These are phyloP conservation scores for Calyptommatus sinebrachiatus DNA, from an alignment of 2,113 vertebrate genomes.

Conservation along the genomic window DNA sequence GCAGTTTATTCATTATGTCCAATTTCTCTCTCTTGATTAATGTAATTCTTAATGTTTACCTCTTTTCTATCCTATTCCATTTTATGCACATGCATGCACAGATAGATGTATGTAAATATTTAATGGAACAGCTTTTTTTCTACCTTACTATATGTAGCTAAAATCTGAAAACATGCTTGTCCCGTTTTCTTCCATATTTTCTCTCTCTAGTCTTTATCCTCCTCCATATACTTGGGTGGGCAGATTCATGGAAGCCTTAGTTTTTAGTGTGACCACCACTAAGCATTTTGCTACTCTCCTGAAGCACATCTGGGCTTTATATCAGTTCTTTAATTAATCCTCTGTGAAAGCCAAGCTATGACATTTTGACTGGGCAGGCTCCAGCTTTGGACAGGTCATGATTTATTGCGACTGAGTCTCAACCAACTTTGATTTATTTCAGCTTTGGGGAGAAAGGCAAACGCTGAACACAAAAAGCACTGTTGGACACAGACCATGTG, in stretches of 20 bases:
- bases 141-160: conserved; percentile 53
- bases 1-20: conserved; percentile 39
- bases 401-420: conserved; percentile 97
- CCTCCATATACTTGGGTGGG: conserved; percentile 81
- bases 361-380: conserved; percentile 98
- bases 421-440: conserved; percentile 98
- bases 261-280: conserved; percentile 74
- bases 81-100: neutral
- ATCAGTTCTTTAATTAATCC: conserved; percentile 99
- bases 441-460: conserved; percentile 80
- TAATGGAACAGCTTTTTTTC: conserved; percentile 60
- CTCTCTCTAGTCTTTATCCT: conserved; percentile 65
- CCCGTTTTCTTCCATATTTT: conserved; percentile 46
- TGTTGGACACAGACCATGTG: conserved; percentile 76
- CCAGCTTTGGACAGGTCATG: conserved; percentile 95
- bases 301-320: conserved; percentile 99
- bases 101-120: neutral
- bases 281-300: conserved; percentile 79
- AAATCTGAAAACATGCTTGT: conserved; percentile 54
- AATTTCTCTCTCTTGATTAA: conserved; percentile 45
- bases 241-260: conserved; percentile 73
- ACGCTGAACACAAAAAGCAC: conserved; percentile 81
- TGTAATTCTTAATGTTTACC: conserved; percentile 45
- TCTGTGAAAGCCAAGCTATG: conserved; percentile 99
- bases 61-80: conserved; percentile 10